phyloP scores from a whole-genome alignment of 2,888 invertebrate species.

The Nipponacmea schrenckii region DNA sequence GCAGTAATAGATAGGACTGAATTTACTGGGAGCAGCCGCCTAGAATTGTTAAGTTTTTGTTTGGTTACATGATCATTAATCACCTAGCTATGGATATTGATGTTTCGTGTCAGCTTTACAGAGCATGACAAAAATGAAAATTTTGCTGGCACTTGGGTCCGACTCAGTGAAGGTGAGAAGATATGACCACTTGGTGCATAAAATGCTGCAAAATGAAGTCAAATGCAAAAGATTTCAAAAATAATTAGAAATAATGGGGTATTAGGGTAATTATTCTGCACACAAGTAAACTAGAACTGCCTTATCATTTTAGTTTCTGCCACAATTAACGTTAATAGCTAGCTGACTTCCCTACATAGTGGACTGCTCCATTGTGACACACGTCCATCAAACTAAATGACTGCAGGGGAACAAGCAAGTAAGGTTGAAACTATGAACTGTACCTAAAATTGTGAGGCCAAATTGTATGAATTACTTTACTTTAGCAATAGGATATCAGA shows the following conservation, averaged over 20 bases:
- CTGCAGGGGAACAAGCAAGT: conserved; percentile 50
- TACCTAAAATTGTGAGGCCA: conserved; percentile 34
- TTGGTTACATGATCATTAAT: conserved; percentile 52
- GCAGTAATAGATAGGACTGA: conserved; percentile 10
- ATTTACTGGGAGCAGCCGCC: conserved; percentile 29
- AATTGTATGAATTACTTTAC: conserved; percentile 25
- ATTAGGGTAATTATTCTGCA: conserved; percentile 1
- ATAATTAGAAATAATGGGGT: neutral
- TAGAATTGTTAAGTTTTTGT: conserved; percentile 31
- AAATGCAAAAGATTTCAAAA: neutral
- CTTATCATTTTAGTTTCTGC: neutral
- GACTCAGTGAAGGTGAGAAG: conserved; percentile 31
- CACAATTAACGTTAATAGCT: neutral
- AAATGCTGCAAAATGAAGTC: conserved; percentile 2
- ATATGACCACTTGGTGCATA: neutral
- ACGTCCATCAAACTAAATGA: conserved; percentile 61
- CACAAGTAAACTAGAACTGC: neutral
- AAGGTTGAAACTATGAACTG: conserved; percentile 22
- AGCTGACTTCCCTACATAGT: conserved; percentile 31
- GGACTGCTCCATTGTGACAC: conserved; percentile 60
- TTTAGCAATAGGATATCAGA: conserved; percentile 24
- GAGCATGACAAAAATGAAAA: conserved; percentile 63
- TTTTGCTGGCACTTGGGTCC: conserved; percentile 58
- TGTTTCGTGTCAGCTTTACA: conserved; percentile 61
- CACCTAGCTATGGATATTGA: conserved; percentile 60